Evolutionary conservation across 2,113 vertebrate species (phyloP), one percentile per base, ranked within the genome.

Genomic region (Piprites chloris): DNA sequence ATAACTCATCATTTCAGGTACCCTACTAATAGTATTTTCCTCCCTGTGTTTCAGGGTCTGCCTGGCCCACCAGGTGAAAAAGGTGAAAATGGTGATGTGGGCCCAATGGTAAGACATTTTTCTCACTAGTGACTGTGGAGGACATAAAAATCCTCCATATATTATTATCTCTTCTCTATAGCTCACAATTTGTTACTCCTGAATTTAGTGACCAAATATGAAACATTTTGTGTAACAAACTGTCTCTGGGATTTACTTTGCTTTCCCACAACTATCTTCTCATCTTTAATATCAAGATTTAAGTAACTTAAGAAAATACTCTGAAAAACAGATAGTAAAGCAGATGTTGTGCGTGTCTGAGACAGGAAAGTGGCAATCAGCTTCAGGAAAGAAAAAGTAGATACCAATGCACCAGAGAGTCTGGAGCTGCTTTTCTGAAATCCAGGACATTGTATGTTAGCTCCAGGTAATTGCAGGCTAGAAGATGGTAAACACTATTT

Each of bases 21-120:
- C 24, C 15, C 41, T 62, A 49, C 67, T 94, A 41, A 91, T 2
- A 78, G 17, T 72, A 85, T 84, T 84, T 8, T 84, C 52, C 50
- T 89, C 4, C 68, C 4, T 89, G 30, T 74, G 90, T 80, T 79
- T 77, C 94, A 99, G 99, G 99, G 99, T 87, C 98, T 99, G 61
- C 99, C 99, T 62, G 99, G 99, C 74, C 99, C 99, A 55, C 98
- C 99, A 65, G 99, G 99, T 93, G 99, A 99, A 98, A 99, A 99
- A 91, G 99, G 99, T 91, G 99, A 99, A 98, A 99, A 99, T 27
- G 99, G 99, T 27, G 99, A 99, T 63, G 99, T 99, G 37, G 99
- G 99, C 50, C 98, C 99, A 39, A 99, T 99, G 99, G 99, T 99
- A 97, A 98, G 98, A 73, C 13, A 66, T 74, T 32, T 65, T 85